These are phyloP conservation scores for Chaetodon trifascialis DNA, from an alignment of 2,113 vertebrate species.

Conservation along the genomic window DNA sequence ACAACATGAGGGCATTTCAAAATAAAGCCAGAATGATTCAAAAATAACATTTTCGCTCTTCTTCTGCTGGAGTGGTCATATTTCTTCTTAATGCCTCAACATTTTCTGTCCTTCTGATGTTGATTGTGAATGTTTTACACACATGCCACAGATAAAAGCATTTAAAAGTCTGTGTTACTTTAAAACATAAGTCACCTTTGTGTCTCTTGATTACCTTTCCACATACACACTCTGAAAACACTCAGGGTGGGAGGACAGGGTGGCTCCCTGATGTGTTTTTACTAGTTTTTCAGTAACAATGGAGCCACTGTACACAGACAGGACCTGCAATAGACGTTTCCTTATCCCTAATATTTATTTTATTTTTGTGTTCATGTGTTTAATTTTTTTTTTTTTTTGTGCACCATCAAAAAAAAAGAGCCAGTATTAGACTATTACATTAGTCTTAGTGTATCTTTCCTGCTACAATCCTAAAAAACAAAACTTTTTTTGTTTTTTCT, in stretches of 20 bases:
- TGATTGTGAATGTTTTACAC: background rate
- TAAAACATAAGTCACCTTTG: too few species aligned
- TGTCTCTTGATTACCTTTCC: too few species aligned
- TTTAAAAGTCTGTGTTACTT: background rate
- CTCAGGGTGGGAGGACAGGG: too few species aligned
- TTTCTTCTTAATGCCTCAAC: background rate
- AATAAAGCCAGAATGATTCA: slow-evolving; percentile 26
- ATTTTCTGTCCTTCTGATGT: background rate
- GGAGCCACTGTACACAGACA: too few species aligned
- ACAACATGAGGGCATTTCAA: slow-evolving; percentile 24
- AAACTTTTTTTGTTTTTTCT: background rate
- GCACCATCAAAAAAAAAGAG: background rate
- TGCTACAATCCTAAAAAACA: background rate
- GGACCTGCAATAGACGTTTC: too few species aligned
- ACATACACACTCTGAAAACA: too few species aligned
- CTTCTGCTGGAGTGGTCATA: background rate
- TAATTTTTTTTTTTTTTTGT: too few species aligned
- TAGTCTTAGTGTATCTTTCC: background rate
- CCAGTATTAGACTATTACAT: background rate
- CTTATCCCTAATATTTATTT: background rate
- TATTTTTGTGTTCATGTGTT: background rate
- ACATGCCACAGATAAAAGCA: background rate
- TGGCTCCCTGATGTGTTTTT: too few species aligned
- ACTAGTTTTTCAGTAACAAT: too few species aligned
- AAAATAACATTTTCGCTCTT: background rate